Conservation (phyloP, 2,888 invertebrate genomes). For the Drosophila trichaetosa region DNA sequence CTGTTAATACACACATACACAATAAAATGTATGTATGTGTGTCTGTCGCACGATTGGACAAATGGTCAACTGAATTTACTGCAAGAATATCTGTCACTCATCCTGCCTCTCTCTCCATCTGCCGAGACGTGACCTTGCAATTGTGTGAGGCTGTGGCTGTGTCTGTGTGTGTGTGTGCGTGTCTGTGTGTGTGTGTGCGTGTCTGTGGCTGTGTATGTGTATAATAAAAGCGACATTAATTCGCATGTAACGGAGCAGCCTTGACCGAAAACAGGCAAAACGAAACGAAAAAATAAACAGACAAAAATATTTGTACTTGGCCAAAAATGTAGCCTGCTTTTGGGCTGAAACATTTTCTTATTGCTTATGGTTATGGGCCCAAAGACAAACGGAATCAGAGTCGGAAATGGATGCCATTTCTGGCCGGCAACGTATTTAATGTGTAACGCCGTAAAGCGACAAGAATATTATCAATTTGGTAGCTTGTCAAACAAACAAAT, state of each 20-base stretch:
- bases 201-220: conserved; percentile 25
- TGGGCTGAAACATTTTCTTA: conserved; percentile 20
- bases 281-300: conserved; percentile 28
- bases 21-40: not conserved
- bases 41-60: conserved; percentile 39
- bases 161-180: conserved; percentile 8
- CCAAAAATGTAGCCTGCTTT: conserved; percentile 35
- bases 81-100: conserved; percentile 17
- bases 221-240: conserved; percentile 35
- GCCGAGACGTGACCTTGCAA: conserved; percentile 33
- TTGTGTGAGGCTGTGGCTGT: conserved; percentile 16
- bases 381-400: conserved; percentile 27
- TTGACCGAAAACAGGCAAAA: conserved; percentile 67
- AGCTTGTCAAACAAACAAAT: conserved; percentile 27
- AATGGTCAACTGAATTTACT: conserved; percentile 43
- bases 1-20: not conserved
- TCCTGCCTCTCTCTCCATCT: not conserved
- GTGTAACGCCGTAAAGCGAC: conserved; percentile 24
- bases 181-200: conserved; percentile 4
- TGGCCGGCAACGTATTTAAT: conserved; percentile 5
- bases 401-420: conserved; percentile 35
- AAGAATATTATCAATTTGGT: conserved; percentile 26
- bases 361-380: not conserved
- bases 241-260: conserved; percentile 40
- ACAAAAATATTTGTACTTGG: conserved; percentile 22